phyloP scores from a whole-genome alignment of 2,113 vertebrate species.

The Cinclus mexicanus region DNA sequence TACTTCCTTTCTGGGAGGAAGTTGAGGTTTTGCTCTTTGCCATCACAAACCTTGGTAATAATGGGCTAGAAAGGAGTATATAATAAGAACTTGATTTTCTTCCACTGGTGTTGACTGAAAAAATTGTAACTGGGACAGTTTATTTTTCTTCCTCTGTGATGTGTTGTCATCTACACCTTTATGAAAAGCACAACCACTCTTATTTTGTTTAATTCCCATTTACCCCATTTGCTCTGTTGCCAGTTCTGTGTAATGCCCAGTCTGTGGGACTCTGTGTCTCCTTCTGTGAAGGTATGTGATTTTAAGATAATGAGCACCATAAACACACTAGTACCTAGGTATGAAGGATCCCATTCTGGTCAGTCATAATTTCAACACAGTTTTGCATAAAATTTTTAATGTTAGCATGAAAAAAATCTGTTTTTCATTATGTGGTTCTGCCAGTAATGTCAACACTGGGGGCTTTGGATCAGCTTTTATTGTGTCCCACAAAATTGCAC shows the following conservation, averaged over 20 bases:
- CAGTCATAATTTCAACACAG: background rate
- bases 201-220: background rate
- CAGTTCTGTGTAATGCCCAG: background rate
- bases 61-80: background rate
- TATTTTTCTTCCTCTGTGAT: background rate
- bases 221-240: background rate
- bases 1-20: background rate
- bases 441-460: background rate
- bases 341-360: background rate
- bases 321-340: background rate
- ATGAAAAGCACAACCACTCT: background rate
- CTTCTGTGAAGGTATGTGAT: background rate
- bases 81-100: background rate
- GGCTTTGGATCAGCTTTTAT: background rate
- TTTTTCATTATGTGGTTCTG: background rate
- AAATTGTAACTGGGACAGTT: background rate
- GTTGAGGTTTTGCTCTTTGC: background rate
- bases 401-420: background rate
- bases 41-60: background rate
- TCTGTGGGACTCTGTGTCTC: background rate
- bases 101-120: background rate
- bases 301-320: background rate
- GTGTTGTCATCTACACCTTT: background rate
- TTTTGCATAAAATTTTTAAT: background rate
- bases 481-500: background rate